Base-by-base conservation (phyloP, 2,113 vertebrate genomes). In the Vombatus ursinus region DNA sequence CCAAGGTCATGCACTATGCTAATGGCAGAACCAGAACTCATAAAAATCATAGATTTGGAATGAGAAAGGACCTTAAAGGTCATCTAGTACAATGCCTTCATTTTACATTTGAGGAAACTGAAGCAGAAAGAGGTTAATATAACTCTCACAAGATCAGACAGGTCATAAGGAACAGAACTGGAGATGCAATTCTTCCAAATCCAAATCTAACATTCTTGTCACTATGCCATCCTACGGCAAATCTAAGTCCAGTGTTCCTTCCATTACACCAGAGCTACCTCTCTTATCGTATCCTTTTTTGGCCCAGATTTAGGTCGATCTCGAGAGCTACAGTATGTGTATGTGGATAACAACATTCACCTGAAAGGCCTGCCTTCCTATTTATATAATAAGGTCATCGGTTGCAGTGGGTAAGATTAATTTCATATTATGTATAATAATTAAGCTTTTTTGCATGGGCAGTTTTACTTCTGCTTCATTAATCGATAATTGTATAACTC, bases 381-480 rank as follows among this genome's bases (percentile, higher is more conserved):
- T 53, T 98, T 99, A 84, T 99, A 99, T 95, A 99, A 99, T 97
- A 99, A 99, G 98, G 99, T 99, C 97, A 99, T 99, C 93, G 99
- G 99, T 96, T 99, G 99, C 98, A 99, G 98, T 97, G 99, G 99
- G 99, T 99, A 99, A 98, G 99, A 94, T 96, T 91, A 91, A 96
- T 91, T 96, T 94, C 51, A 89, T 90, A 0, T 93, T 47, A 93
- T 28, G 57, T 94, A 77, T 31, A 22, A n/a, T 92, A 91, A 52
- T 52, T 92, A 92, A 54, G 48, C 49, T 90, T 37, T 92, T 94
- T 28, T 77, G 7, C 89, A 50, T 50, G n/a, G 90, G 90, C 23
- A 12, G 0, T 50, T 90, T 84, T 11, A 24, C 37, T 90, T 89
- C 25, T 24, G 2, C 28, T 92, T 93, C 52, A 24, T 52, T 47